Evolutionary conservation across 2,888 invertebrate species (phyloP), one percentile per base, ranked within the genome.

Genomic region (Piscicola geometra): DNA sequence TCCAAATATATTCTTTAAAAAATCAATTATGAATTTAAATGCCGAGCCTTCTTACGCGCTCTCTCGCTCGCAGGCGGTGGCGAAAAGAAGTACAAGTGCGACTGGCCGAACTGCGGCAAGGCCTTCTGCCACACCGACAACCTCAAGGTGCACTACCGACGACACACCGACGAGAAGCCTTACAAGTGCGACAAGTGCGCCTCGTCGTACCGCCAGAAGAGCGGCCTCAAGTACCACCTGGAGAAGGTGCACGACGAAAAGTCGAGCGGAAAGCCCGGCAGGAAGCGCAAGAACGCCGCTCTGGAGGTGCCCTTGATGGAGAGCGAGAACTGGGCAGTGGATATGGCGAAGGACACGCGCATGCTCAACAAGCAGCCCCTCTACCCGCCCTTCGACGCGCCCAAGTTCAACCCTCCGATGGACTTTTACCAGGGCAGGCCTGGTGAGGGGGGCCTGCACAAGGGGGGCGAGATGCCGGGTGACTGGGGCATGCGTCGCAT

Each of bases 91-190:
- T 84, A 80, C 79, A 82, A 82, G 77, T 85, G 85, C 77, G 79
- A 79, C 32, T 83, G 81, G 81, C 81, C 81, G 5, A 82, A 82
- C 15, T 85, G 85, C 78, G 82, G 82, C 25, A 84, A 84, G 78
- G 83, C 83, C 3, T 85, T 85, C 79, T 81, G 83, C 36, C 84
- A 83, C 79, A 80, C 82, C 52, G 84, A 84, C 77, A 83, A 84
- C 76, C 81, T 85, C 70, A 84, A 84, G 47, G 70, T 75, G 32
- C 73, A 73, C 36, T 52, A 47, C 36, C 32, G 76, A n/a, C 60
- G 60, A 25, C 71, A 85, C 79, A 84, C 83, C 30, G 83, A 84
- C 76, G 84, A 84, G 77, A 84, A 84, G 78, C 83, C 84, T 30
- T 78, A 83, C 68, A 81, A 82, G 67, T 85, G 85, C 80, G 81